These are phyloP conservation scores for Bombyx huttoni DNA, from an alignment of 2,888 invertebrate genomes.

Conservation along the genomic window DNA sequence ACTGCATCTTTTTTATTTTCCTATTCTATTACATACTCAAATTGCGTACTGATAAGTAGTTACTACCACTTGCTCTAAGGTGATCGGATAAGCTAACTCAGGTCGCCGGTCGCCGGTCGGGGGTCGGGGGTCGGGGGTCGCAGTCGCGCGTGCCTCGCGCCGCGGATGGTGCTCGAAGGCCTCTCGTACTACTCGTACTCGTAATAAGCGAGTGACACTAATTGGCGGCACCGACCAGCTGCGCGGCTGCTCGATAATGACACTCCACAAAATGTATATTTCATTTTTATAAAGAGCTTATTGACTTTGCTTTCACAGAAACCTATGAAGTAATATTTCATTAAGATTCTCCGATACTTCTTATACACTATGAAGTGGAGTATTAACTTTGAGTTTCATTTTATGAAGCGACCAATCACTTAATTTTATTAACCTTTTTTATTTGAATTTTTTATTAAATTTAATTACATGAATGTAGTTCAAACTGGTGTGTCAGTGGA, in stretches of 20 bases:
- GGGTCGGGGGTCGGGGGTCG: too few species aligned
- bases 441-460: conserved; percentile 1
- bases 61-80: too few species aligned
- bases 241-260: conserved; percentile 19
- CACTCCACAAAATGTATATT: conserved; percentile 23
- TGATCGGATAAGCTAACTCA: too few species aligned
- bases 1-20: too few species aligned
- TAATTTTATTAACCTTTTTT: too few species aligned
- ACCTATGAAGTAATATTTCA: neutral
- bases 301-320: conserved; percentile 27
- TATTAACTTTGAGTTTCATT: neutral
- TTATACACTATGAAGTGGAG: too few species aligned
- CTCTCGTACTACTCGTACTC: conserved; percentile 34
- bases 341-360: neutral
- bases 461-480: neutral
- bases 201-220: conserved; percentile 61
- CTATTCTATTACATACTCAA: too few species aligned
- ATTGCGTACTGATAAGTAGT: too few species aligned
- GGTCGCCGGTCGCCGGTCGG: too few species aligned
- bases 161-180: conserved; percentile 14
- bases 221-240: conserved; percentile 28
- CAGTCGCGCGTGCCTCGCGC: conserved; percentile 2
- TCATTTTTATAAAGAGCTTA: conserved; percentile 25
- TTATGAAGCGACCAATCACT: conserved; percentile 11
- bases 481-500: neutral